phyloP scores from a whole-genome alignment of 2,888 invertebrate genomes.

The Caenorhabditis uteleia region DNA sequence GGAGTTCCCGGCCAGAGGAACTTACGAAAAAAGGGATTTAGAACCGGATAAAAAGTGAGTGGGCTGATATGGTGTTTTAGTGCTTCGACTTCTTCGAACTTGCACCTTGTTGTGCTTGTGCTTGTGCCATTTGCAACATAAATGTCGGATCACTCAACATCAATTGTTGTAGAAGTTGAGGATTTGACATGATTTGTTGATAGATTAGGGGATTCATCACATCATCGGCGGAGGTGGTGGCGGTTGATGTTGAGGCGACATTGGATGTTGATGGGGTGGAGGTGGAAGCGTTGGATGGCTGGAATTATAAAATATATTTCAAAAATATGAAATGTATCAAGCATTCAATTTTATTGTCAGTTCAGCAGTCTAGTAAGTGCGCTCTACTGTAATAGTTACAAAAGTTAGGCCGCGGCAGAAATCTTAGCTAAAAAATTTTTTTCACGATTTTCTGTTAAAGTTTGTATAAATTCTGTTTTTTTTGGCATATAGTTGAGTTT shows the following conservation, averaged over 20 bases:
- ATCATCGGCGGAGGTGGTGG: conserved; percentile 8
- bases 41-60: conserved; percentile 4
- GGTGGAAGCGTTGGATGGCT: conserved; percentile 15
- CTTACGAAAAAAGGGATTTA: not conserved
- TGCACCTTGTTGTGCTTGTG: conserved; percentile 12
- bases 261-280: not conserved
- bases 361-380: too few species aligned
- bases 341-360: too few species aligned
- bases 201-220: conserved; percentile 41
- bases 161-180: conserved; percentile 16
- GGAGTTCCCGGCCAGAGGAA: too few species aligned
- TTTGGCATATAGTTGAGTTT: too few species aligned
- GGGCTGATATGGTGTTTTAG: conserved; percentile 5
- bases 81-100: conserved; percentile 30
- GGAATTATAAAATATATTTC: too few species aligned
- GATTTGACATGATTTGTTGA: conserved; percentile 24
- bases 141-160: conserved; percentile 17
- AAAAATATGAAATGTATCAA: too few species aligned
- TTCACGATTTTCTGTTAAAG: too few species aligned
- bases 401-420: too few species aligned
- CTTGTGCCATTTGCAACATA: conserved; percentile 11
- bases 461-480: too few species aligned
- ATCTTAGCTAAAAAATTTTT: too few species aligned
- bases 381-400: too few species aligned
- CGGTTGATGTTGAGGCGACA: not conserved